Evolutionary conservation across 2,888 invertebrate species (phyloP).

Genomic region (Gastrophysa polygoni): DNA sequence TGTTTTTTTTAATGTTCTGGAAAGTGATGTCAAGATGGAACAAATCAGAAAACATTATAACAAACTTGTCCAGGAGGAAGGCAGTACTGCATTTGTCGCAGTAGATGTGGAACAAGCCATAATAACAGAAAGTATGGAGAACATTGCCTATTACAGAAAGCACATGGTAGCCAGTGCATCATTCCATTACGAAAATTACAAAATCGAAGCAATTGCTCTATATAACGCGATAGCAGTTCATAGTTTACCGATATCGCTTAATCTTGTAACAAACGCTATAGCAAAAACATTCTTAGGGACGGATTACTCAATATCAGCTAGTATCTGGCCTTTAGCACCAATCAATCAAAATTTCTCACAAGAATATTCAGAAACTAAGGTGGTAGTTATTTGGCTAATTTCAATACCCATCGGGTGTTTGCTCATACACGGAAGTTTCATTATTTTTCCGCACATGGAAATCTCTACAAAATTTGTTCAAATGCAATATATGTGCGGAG

Average conservation of each 20-base stretch:
- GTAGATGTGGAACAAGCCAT: conserved; percentile 49
- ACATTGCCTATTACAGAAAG: conserved; percentile 58
- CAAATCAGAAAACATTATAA: conserved; percentile 40
- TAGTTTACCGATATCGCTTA: conserved; percentile 61
- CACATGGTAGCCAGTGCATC: conserved; percentile 60
- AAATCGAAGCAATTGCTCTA: conserved; percentile 48
- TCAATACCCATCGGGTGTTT: conserved; percentile 54
- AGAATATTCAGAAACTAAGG: conserved; percentile 44
- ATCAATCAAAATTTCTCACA: conserved; percentile 30
- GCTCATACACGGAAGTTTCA: conserved; percentile 61
- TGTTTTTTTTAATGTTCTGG: conserved; percentile 46
- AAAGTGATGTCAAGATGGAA: conserved; percentile 7
- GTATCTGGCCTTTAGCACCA: conserved; percentile 51
- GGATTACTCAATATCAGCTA: conserved; percentile 50
- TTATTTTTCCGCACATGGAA: conserved; percentile 69
- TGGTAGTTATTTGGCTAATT: conserved; percentile 51
- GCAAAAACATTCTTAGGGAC: conserved; percentile 51
- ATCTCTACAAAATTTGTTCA: conserved; percentile 67
- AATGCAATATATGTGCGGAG: conserved; percentile 71
- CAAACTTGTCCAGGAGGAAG: conserved; percentile 35
- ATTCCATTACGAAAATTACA: conserved; percentile 47
- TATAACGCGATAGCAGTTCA: conserved; percentile 61
- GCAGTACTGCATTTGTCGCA: conserved; percentile 38
- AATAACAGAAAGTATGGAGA: conserved; percentile 51
- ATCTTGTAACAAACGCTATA: conserved; percentile 60